phyloP scores from a whole-genome alignment of 1,140 invertebrate species.

The Papilio helenus region DNA sequence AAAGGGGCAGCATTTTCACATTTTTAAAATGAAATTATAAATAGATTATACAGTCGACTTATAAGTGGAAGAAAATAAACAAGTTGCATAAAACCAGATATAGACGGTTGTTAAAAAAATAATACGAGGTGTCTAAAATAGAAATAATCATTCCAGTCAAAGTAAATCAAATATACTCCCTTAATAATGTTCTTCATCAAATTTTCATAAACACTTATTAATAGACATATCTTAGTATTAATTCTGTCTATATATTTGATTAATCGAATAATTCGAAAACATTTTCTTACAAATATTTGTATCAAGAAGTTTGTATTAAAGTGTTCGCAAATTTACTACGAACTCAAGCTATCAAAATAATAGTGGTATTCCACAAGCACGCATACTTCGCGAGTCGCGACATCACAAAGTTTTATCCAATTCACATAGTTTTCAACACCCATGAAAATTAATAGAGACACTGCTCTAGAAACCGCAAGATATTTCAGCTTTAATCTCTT shows the following conservation, averaged over 20 bases:
- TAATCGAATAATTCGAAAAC: background rate
- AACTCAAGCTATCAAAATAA: conserved; percentile 12
- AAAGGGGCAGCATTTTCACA: background rate
- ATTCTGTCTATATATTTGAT: background rate
- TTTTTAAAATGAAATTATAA: background rate
- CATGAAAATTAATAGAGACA: conserved; percentile 13
- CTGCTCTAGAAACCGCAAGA: background rate
- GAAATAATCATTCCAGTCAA: too few species aligned
- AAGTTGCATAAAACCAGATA: too few species aligned
- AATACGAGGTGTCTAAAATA: too few species aligned
- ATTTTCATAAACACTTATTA: too few species aligned
- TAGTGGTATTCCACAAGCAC: conserved; percentile 1
- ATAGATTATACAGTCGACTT: background rate
- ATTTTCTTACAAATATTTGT: background rate
- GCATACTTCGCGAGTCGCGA: conserved; percentile 6
- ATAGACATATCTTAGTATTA: too few species aligned
- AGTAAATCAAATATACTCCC: too few species aligned
- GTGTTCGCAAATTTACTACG: background rate
- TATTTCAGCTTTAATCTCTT: conserved; percentile 3
- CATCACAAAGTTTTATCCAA: conserved; percentile 7
- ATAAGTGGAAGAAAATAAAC: too few species aligned
- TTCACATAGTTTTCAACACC: conserved; percentile 2
- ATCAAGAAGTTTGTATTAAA: background rate
- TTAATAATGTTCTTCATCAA: too few species aligned
- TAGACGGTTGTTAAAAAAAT: too few species aligned